Conservation (phyloP, 2,797 vertebrate species). For the Siniperca undulata region DNA sequence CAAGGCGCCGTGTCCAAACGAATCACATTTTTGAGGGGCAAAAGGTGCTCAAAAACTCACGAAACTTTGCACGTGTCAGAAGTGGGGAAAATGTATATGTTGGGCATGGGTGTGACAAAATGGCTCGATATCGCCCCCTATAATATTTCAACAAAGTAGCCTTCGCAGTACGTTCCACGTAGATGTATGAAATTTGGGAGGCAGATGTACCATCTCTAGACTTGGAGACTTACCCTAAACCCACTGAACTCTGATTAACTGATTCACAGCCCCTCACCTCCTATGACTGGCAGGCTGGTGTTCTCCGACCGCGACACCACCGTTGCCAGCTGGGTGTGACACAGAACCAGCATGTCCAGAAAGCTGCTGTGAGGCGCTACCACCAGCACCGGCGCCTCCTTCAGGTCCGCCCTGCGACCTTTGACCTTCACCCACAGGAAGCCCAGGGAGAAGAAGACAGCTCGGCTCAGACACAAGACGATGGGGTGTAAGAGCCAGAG, state of each 20-base stretch:
- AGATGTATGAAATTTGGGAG: too few relatives aligned
- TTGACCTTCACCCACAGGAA: slow-evolving; percentile 90
- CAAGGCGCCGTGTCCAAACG: too few relatives aligned
- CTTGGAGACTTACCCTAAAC: too few relatives aligned
- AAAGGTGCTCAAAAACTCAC: too few relatives aligned
- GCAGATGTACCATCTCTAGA: too few relatives aligned
- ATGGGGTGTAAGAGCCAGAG: slow-evolving; percentile 81
- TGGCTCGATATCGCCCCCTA: too few relatives aligned
- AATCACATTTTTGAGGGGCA: too few relatives aligned
- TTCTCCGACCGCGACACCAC: slow-evolving; percentile 93
- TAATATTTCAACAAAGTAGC: too few relatives aligned
- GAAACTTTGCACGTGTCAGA: too few relatives aligned
- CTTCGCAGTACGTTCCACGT: too few relatives aligned
- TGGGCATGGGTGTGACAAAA: too few relatives aligned
- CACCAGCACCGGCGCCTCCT: slow-evolving; percentile 90
- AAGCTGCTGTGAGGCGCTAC: slow-evolving; percentile 92
- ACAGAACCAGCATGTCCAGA: slow-evolving; percentile 90
- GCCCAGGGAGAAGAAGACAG: slow-evolving; percentile 87
- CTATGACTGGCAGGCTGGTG: slow-evolving; percentile 88
- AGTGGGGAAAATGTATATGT: too few relatives aligned
- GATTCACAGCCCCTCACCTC: slow-evolving; percentile 83
- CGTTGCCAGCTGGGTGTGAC: slow-evolving; percentile 84
- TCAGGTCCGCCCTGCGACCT: slow-evolving; percentile 85
- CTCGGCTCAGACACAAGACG: slow-evolving; percentile 85
- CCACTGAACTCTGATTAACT: not conserved